Evolutionary conservation across 2,888 invertebrate species (phyloP).

Genomic region (Oegoconia quadripuncta): DNA sequence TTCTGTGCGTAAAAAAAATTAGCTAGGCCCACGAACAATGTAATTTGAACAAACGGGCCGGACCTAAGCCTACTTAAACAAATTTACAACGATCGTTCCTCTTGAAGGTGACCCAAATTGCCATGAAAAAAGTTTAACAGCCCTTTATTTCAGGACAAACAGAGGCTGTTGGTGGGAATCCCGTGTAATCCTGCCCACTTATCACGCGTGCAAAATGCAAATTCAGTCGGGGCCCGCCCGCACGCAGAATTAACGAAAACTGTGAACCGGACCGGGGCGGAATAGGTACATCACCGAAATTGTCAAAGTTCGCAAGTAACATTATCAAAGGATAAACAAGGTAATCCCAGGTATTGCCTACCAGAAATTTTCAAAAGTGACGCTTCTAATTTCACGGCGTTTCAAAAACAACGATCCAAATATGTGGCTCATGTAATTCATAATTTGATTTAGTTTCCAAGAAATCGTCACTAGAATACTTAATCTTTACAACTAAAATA

Average conservation of each 20-base stretch:
- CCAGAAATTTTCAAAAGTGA: background rate
- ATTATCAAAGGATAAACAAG: constrained; percentile 57
- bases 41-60: constrained; percentile 60
- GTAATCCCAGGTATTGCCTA: constrained; percentile 41
- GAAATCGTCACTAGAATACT: no score
- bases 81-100: constrained; percentile 72
- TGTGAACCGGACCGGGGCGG: constrained; percentile 40
- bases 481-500: no score
- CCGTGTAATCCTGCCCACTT: constrained; percentile 76
- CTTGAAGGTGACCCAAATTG: constrained; percentile 77
- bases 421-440: no score
- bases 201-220: constrained; percentile 80
- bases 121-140: constrained; percentile 77
- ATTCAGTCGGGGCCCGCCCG: constrained; percentile 55
- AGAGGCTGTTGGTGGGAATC: constrained; percentile 74
- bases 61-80: constrained; percentile 72
- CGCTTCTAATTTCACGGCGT: no score
- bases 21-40: constrained; percentile 36
- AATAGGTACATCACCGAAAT: constrained; percentile 60
- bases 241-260: constrained; percentile 72
- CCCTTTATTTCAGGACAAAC: constrained; percentile 78
- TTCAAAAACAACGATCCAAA: no score
- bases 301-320: constrained; percentile 66
- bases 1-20: constrained; percentile 23
- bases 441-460: no score